A percentile compares a stretch with the other conserved stretches of the same genome.
Conservation (phyloP, 2,888 invertebrate species). For the Petrolisthes cinctipes region DNA sequence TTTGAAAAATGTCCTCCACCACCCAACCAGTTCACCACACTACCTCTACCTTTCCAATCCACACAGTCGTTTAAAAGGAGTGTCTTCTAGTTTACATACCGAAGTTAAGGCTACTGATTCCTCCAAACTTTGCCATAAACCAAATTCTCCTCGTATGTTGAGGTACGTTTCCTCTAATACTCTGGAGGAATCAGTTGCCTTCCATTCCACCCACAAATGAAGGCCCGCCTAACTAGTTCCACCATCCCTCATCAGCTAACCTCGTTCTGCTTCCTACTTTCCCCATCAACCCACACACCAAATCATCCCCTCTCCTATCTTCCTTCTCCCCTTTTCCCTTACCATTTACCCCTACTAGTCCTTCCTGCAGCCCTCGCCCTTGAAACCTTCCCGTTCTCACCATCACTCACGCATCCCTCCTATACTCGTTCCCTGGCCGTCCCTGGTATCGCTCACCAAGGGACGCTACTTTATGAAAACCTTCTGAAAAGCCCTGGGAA, state of each 20-base stretch:
- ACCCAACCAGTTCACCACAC: no score
- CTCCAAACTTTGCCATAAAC: not conserved
- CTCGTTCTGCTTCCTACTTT: no score
- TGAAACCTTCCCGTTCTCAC: not conserved
- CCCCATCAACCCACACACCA: slow-evolving; percentile 8
- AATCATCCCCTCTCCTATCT: not conserved
- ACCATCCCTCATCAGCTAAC: no score
- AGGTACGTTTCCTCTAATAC: not conserved
- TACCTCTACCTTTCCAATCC: no score
- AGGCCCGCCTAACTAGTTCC: no score
- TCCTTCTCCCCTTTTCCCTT: not conserved
- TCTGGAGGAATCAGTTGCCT: not conserved
- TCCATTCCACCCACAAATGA: not conserved
- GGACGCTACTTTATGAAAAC: slow-evolving; percentile 36
- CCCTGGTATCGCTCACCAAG: not conserved
- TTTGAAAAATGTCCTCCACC: no score
- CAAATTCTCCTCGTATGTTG: no score
- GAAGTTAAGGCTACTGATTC: no score
- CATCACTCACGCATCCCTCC: not conserved
- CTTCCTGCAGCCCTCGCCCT: not conserved
- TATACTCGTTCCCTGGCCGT: not conserved
- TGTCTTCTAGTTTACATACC: not conserved
- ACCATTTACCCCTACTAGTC: not conserved
- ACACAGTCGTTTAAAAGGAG: not conserved
- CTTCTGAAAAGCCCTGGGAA: slow-evolving; percentile 34